Evolutionary conservation across 2,888 invertebrate species (phyloP).

Genomic region (Leptinotarsa peninsularis): DNA sequence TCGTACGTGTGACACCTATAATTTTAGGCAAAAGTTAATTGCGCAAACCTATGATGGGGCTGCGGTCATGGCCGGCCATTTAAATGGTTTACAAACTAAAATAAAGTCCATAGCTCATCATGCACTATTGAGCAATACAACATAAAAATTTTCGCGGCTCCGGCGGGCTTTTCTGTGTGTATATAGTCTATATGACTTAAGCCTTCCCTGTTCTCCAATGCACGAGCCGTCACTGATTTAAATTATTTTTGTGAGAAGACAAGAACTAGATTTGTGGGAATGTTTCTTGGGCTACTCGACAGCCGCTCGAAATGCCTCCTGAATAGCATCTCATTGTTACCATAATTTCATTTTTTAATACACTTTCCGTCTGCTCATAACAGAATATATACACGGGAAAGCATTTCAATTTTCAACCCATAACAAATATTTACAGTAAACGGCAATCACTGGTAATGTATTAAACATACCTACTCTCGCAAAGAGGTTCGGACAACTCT

Average conservation of each 20-base stretch:
- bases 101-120: too few relatives aligned
- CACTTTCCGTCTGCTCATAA: slow-evolving; percentile 16
- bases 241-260: not conserved
- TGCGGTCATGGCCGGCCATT: too few relatives aligned
- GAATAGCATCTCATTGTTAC: slow-evolving; percentile 14
- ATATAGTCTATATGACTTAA: too few relatives aligned
- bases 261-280: slow-evolving; percentile 1
- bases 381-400: slow-evolving; percentile 7
- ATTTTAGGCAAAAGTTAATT: too few relatives aligned
- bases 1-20: too few relatives aligned
- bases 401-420: slow-evolving; percentile 11
- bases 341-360: slow-evolving; percentile 12
- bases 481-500: slow-evolving; percentile 25
- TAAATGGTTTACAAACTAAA: too few relatives aligned
- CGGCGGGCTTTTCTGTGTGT: too few relatives aligned
- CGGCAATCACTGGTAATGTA: slow-evolving; percentile 25
- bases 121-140: too few relatives aligned
- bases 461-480: slow-evolving; percentile 24
- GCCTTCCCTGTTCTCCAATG: too few relatives aligned
- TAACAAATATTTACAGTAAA: slow-evolving; percentile 25
- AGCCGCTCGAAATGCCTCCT: not conserved
- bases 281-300: not conserved
- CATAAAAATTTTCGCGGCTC: too few relatives aligned
- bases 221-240: too few relatives aligned
- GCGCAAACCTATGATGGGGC: too few relatives aligned